Conservation (phyloP, 1,140 invertebrate species). For the Druon quercuslanigerum region DNA sequence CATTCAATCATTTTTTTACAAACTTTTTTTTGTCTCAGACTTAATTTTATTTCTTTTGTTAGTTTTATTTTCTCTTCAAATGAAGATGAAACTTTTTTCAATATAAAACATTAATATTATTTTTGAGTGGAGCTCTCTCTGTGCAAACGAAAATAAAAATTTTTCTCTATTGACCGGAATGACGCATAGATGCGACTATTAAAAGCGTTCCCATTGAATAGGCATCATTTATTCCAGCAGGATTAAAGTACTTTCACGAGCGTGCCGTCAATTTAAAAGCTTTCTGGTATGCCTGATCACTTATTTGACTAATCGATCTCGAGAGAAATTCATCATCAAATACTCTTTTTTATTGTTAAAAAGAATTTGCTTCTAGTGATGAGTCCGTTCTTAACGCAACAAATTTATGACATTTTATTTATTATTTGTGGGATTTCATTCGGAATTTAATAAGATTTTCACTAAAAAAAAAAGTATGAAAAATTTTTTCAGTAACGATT, state of each 20-base stretch:
- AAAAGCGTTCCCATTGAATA: constrained; percentile 7
- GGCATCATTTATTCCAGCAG: constrained; percentile 1
- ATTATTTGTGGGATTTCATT: not conserved
- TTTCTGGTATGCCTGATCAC: not conserved
- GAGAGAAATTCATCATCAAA: not conserved
- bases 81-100: no score
- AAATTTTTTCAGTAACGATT: no score
- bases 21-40: no score
- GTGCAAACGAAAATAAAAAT: not conserved
- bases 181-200: not conserved
- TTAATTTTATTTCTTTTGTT: no score
- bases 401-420: not conserved
- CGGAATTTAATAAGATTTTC: no score
- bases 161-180: not conserved
- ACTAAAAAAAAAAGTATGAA: no score
- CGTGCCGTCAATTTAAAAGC: constrained; percentile 22
- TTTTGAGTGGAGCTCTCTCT: constrained; percentile 1
- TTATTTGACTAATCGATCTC: not conserved
- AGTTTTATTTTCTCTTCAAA: no score
- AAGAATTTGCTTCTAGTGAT: not conserved
- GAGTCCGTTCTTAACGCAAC: not conserved
- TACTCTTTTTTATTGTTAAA: not conserved
- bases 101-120: not conserved
- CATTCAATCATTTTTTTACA: no score
- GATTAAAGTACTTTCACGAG: constrained; percentile 26